phyloP scores from a whole-genome alignment of 2,888 invertebrate genomes.

The Molanna angustata region DNA sequence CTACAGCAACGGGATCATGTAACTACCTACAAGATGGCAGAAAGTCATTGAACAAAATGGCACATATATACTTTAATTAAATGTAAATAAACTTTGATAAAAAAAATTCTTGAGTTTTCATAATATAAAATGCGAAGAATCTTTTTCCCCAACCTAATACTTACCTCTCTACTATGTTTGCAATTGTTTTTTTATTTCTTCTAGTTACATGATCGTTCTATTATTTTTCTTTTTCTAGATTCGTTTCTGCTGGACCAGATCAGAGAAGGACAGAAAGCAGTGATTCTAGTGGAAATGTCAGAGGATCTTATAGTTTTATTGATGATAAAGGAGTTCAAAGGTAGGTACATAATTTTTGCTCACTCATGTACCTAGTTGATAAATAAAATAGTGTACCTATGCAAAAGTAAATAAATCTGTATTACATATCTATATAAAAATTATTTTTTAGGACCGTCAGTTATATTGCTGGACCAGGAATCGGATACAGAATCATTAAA shows the following conservation, averaged over 20 bases:
- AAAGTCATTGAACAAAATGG: too few species aligned
- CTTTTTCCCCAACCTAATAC: too few species aligned
- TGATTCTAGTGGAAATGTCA: constrained; percentile 67
- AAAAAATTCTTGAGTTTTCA: too few species aligned
- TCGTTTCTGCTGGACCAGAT: constrained; percentile 73
- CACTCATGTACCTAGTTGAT: too few species aligned
- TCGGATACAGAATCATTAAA: constrained; percentile 72
- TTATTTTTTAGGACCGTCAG: constrained; percentile 63
- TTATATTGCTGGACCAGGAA: constrained; percentile 76
- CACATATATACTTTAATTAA: too few species aligned
- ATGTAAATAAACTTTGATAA: too few species aligned
- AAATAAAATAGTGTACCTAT: background rate
- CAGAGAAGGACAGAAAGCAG: constrained; percentile 72
- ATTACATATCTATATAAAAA: background rate
- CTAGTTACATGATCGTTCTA: too few species aligned
- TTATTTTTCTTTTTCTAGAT: constrained; percentile 49
- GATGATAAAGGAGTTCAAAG: constrained; percentile 76
- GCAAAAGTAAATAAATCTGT: background rate
- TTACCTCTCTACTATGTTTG: too few species aligned
- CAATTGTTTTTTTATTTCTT: too few species aligned
- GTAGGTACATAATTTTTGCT: constrained; percentile 37
- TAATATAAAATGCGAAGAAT: too few species aligned
- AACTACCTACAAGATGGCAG: too few species aligned
- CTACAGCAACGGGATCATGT: too few species aligned
- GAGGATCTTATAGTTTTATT: constrained; percentile 74